Percentiles rank a stretch among this genome's conserved stretches.
phyloP scores from a whole-genome alignment of 35 echinoderm and acorn worm genomes.

The Anneissia japonica region DNA sequence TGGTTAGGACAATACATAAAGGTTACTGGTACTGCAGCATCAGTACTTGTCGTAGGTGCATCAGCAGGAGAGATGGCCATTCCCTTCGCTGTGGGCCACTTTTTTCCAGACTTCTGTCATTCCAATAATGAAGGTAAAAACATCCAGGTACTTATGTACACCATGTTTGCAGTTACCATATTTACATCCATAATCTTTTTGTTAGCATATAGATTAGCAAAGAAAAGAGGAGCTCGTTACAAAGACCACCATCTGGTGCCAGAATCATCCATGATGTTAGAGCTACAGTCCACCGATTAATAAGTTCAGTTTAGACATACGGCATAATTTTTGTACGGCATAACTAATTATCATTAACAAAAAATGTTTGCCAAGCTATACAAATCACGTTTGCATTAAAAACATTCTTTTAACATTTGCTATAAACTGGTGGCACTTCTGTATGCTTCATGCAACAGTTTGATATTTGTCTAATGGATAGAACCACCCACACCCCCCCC shows the following conservation, averaged over 20 bases:
- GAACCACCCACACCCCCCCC: too few relatives aligned
- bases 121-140: not conserved
- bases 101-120: not conserved
- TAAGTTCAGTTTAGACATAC: too few relatives aligned
- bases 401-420: too few relatives aligned
- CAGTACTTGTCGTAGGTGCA: slow-evolving; percentile 52
- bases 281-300: not conserved
- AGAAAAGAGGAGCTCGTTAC: not conserved
- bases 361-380: too few relatives aligned
- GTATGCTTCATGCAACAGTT: too few relatives aligned
- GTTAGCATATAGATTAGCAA: not conserved
- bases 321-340: too few relatives aligned
- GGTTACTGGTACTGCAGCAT: slow-evolving; percentile 52
- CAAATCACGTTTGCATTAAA: too few relatives aligned
- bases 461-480: too few relatives aligned
- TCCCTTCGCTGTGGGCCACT: slow-evolving; percentile 37
- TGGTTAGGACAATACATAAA: slow-evolving; percentile 69
- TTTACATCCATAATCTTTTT: not conserved
- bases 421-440: too few relatives aligned
- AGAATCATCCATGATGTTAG: not conserved
- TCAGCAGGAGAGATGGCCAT: slow-evolving; percentile 79
- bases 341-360: too few relatives aligned
- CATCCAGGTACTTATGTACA: not conserved
- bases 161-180: not conserved
- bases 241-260: not conserved